Conservation (phyloP, 2,797 vertebrate genomes). For the Spondyliosoma cantharus region DNA sequence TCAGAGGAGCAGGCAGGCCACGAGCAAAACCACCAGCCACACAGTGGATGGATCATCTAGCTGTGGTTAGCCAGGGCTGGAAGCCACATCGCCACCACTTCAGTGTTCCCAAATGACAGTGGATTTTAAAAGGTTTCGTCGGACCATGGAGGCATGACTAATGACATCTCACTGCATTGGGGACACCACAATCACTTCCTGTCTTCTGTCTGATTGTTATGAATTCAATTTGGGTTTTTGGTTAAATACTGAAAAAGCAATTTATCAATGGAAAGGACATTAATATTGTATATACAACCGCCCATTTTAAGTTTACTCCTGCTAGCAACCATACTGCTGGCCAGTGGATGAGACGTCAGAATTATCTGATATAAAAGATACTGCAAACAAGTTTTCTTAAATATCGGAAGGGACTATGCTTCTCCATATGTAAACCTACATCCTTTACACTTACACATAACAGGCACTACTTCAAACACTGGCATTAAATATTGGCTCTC, state of each 20-base stretch:
- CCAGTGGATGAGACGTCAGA: no score
- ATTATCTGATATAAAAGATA: no score
- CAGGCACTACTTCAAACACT: background rate
- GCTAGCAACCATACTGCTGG: no score
- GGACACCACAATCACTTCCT: background rate
- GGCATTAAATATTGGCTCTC: background rate
- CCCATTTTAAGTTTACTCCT: no score
- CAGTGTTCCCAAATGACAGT: slow-evolving; percentile 37
- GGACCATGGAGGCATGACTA: slow-evolving; percentile 24
- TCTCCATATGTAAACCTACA: no score
- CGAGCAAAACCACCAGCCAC: slow-evolving; percentile 33
- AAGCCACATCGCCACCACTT: slow-evolving; percentile 38
- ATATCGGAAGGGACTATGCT: no score
- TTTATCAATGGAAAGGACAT: no score
- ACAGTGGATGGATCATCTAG: slow-evolving; percentile 22
- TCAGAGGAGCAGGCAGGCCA: slow-evolving; percentile 20
- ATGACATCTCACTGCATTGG: background rate
- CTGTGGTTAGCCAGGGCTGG: slow-evolving; percentile 37
- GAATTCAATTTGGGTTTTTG: no score
- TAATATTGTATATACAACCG: no score
- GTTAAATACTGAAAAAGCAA: no score
- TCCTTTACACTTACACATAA: no score
- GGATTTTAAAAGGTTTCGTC: slow-evolving; percentile 48
- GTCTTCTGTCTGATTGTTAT: background rate
- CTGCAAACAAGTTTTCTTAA: no score